A percentile compares a stretch with the other conserved stretches of the same genome.
Evolutionary conservation across 2,888 invertebrate genomes (phyloP).

Genomic region (Coenonympha arcania): DNA sequence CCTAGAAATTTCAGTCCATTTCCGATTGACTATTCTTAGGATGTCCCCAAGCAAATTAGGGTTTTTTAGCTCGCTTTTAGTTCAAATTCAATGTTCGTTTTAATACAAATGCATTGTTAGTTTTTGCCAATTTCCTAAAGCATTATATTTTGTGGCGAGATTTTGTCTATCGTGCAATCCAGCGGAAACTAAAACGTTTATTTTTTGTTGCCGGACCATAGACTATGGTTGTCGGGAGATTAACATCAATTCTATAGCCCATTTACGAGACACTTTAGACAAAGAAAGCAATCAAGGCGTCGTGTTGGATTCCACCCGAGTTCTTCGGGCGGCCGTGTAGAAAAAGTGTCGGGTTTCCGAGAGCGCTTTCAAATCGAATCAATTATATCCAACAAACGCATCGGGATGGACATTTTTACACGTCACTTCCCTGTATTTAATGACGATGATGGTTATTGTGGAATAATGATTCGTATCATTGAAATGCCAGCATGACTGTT

Average conservation of each 20-base stretch:
- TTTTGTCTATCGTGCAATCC: neutral
- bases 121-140: neutral
- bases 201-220: neutral
- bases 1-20: neutral
- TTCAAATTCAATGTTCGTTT: neutral
- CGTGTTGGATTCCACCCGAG: neutral
- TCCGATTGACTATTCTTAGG: neutral
- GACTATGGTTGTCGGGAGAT: neutral
- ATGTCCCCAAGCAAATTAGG: neutral
- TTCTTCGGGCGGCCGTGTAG: slow-evolving; percentile 11
- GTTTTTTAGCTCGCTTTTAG: neutral
- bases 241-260: neutral
- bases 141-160: neutral
- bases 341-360: slow-evolving; percentile 12
- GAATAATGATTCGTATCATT: neutral
- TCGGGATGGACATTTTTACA: slow-evolving; percentile 1
- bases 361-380: slow-evolving; percentile 18
- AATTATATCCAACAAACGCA: slow-evolving; percentile 15
- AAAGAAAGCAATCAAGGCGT: slow-evolving; percentile 5
- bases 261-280: neutral
- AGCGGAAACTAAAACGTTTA: neutral
- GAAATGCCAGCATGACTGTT: neutral
- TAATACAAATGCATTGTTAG: neutral
- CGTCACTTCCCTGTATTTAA: neutral
- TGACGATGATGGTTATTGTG: neutral